Conservation (phyloP, 2,888 invertebrate genomes). For the Diaperis boleti region DNA sequence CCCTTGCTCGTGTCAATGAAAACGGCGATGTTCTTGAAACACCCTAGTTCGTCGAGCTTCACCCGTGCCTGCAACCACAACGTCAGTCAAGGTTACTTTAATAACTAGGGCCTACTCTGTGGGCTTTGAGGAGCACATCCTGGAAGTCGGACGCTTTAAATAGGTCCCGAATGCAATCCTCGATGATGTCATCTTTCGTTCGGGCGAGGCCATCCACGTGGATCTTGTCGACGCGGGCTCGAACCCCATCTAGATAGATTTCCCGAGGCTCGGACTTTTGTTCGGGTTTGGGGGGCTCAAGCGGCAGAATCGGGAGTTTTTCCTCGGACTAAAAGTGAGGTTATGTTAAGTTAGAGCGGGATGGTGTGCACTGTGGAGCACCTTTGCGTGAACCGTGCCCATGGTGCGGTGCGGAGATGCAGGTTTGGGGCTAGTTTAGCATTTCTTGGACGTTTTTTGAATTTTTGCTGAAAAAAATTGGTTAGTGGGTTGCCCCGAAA, state of each 20-base stretch:
- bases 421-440: conserved; percentile 13
- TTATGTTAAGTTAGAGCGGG: conserved; percentile 46
- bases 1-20: conserved; percentile 90
- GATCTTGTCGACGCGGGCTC: conserved; percentile 88
- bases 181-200: conserved; percentile 91
- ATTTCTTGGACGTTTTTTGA: conserved; percentile 13
- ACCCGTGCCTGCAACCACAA: conserved; percentile 73
- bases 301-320: conserved; percentile 19
- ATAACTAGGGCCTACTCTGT: conserved; percentile 67
- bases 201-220: conserved; percentile 86
- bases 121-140: conserved; percentile 80
- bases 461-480: conserved; percentile 24
- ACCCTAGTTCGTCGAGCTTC: conserved; percentile 85
- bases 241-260: conserved; percentile 69
- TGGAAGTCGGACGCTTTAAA: conserved; percentile 89
- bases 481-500: too few species aligned
- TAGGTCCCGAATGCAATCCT: conserved; percentile 82
- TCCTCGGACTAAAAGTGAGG: conserved; percentile 52
- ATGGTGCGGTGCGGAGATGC: conserved; percentile 50
- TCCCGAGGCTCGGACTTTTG: conserved; percentile 57
- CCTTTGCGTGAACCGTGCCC: conserved; percentile 67
- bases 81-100: neutral
- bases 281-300: conserved; percentile 3
- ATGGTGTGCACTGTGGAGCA: conserved; percentile 48
- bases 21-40: conserved; percentile 88